Evolutionary conservation across 2,113 vertebrate genomes (phyloP), one percentile per base, ranked within the genome.

Genomic region (Hipposideros armiger): DNA sequence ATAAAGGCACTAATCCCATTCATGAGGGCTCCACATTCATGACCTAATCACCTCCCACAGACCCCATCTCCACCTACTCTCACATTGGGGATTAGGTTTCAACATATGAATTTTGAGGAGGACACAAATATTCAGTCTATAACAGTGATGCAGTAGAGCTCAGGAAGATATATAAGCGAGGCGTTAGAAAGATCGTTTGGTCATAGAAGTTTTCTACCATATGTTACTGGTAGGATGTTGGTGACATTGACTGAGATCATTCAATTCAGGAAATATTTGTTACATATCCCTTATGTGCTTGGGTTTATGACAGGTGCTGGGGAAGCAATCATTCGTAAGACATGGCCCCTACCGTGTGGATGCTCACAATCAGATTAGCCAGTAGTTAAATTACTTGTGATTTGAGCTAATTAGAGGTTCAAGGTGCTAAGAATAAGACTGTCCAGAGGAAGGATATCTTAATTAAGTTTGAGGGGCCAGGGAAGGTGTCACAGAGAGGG

Each of bases 261-360:
- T 81, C 74, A 92, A 8, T 92, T 83, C 62, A 92, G 77, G 60
- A 88, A 88, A 52, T 76, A 70, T 52, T 89, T 95, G 40, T 82
- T 60, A 60, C 4, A 69, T 45, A 60, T 42, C 28, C 8, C 11
- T 62, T 69, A 16, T 87, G 40, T 42, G 40, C 69, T 52, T 88
- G 24, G 28, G 4, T 60, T 87, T 67, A 40, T 91, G 36, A 76
- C 32, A 92, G 40, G 11, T 74, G 50, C 24, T 87, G 19, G 60
- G 15, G 45, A 85, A 52, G 67, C 56, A 72, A 4, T 67, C 32
- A 67, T 58, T 67, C 58, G 58, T 66, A 92, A 87, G 74, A 26
- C 56, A 64, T 42, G 19, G 6, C n/a, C 32, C 26, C 13, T 81
- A 73, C 32, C 30, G 82, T 74, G 30, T 73, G 94, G 15, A 30